These are phyloP conservation scores for Sternotherus odoratus DNA, from an alignment of 2,797 vertebrate genomes.

Conservation along the genomic window DNA sequence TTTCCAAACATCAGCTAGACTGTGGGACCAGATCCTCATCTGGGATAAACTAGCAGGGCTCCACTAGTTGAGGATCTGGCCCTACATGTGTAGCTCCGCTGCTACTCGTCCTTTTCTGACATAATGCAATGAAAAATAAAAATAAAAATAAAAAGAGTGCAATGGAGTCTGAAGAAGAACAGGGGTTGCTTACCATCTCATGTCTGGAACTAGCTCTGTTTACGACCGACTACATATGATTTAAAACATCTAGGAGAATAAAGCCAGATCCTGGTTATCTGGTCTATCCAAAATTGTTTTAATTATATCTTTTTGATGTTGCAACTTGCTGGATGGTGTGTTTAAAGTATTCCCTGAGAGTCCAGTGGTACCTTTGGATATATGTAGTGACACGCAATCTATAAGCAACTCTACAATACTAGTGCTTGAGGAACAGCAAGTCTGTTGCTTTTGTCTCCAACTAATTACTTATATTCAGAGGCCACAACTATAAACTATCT, in stretches of 20 bases:
- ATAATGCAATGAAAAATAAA: background rate
- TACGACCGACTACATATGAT: background rate
- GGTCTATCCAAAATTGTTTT: background rate
- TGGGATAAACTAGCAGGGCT: too few relatives aligned
- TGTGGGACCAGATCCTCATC: too few relatives aligned
- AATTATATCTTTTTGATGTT: background rate
- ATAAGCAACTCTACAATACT: background rate
- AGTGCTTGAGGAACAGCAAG: background rate
- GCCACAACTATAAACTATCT: background rate
- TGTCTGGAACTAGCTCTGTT: background rate
- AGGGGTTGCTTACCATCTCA: background rate
- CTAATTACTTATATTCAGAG: background rate
- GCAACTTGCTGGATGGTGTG: background rate
- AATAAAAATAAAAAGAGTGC: background rate
- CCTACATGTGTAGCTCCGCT: background rate
- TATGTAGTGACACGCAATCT: background rate
- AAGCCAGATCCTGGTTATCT: background rate
- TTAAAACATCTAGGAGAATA: background rate
- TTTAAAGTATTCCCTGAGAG: background rate
- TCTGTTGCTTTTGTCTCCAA: background rate
- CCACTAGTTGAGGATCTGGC: background rate
- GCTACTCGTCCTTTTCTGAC: background rate
- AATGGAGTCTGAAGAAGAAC: too few relatives aligned
- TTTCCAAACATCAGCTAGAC: background rate
- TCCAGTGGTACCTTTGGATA: background rate